These are phyloP conservation scores for Paedocypris sp. DNA, from an alignment of 2,113 vertebrate genomes.

Conservation along the genomic window DNA sequence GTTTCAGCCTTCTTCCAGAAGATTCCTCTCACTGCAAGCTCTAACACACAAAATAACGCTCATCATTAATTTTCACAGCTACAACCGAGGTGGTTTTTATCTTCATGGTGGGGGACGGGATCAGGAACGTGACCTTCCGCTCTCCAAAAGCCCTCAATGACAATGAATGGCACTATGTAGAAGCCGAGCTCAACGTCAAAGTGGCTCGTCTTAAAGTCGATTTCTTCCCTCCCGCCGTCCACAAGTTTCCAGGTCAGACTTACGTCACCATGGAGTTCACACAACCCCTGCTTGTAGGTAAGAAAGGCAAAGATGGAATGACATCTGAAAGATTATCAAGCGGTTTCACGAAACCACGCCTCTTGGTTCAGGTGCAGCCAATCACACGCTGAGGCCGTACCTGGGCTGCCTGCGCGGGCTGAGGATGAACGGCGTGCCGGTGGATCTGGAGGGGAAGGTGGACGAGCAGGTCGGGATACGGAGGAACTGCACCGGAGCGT, in stretches of 20 bases:
- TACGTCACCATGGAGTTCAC: slow-evolving; percentile 80
- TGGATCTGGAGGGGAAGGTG: slow-evolving; percentile 86
- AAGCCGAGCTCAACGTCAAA: slow-evolving; percentile 90
- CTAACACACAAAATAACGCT: background rate
- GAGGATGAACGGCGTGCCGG: slow-evolving; percentile 81
- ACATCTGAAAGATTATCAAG: background rate
- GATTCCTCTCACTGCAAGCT: background rate
- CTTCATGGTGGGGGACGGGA: slow-evolving; percentile 88
- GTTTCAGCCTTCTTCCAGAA: slow-evolving; percentile 22
- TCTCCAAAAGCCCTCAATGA: slow-evolving; percentile 74
- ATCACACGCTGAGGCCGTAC: slow-evolving; percentile 78
- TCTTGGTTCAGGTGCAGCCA: slow-evolving; percentile 68
- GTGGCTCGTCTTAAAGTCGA: slow-evolving; percentile 86
- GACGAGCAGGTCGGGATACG: slow-evolving; percentile 77
- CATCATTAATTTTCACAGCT: slow-evolving; percentile 51
- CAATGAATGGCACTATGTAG: slow-evolving; percentile 90
- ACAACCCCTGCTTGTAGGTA: slow-evolving; percentile 80
- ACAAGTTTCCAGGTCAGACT: slow-evolving; percentile 76
- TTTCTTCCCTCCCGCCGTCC: slow-evolving; percentile 78
- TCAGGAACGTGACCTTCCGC: slow-evolving; percentile 74
- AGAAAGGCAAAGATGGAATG: slow-evolving; percentile 34
- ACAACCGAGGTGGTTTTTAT: slow-evolving; percentile 74
- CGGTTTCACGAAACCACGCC: background rate
- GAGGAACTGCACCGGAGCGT: slow-evolving; percentile 85
- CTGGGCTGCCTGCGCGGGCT: slow-evolving; percentile 86